phyloP scores from a whole-genome alignment of 2,797 vertebrate genomes.

The Crocodylus rhombifer region DNA sequence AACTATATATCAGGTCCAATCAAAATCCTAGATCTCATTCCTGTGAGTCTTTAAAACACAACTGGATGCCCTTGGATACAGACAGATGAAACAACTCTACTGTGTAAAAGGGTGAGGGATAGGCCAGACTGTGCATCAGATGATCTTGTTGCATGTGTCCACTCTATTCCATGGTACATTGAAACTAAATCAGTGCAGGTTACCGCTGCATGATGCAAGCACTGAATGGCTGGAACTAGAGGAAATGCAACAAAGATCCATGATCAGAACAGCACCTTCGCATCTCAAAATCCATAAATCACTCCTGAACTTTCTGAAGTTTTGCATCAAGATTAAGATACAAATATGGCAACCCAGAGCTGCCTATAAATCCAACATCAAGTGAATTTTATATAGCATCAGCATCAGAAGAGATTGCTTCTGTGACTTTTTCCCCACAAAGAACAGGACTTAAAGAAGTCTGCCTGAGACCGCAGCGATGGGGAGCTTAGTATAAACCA shows the following conservation, averaged over 20 bases:
- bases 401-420: not conserved
- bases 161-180: no score
- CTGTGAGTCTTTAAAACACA: not conserved
- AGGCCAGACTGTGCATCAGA: no score
- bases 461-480: not conserved
- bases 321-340: not conserved
- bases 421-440: not conserved
- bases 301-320: not conserved
- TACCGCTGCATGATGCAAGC: no score
- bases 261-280: not conserved
- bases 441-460: not conserved
- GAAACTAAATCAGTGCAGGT: no score
- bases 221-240: no score
- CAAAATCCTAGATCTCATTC: not conserved
- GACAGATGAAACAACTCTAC: no score
- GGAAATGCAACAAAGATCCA: no score
- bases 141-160: no score
- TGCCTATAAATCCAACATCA: rapidly evolving
- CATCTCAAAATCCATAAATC: not conserved
- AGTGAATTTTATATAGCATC: not conserved
- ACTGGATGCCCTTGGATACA: no score
- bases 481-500: not conserved
- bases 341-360: not conserved
- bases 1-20: not conserved
- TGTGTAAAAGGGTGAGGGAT: no score